These are phyloP conservation scores for Ptilonorhynchus violaceus DNA, from an alignment of 2,113 vertebrate species.

Conservation along the genomic window DNA sequence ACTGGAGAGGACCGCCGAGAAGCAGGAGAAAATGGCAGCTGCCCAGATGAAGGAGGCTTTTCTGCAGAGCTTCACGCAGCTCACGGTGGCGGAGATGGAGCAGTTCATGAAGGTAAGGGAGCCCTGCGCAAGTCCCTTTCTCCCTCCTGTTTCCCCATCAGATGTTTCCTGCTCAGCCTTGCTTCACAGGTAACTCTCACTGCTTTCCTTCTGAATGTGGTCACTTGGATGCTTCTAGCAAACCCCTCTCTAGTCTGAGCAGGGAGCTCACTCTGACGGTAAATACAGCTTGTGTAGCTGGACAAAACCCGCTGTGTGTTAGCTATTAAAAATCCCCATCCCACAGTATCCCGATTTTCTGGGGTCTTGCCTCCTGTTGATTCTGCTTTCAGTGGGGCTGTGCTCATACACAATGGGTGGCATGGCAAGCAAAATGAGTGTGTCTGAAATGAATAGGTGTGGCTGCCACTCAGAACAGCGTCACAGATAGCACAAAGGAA, in stretches of 20 bases:
- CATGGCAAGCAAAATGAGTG: not conserved
- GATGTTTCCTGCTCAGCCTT: not conserved
- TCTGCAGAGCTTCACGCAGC: slow-evolving; percentile 51
- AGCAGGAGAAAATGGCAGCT: slow-evolving; percentile 44
- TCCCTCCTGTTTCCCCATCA: not conserved
- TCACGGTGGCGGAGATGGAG: slow-evolving; percentile 50
- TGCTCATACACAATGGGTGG: not conserved
- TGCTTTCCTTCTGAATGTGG: not conserved
- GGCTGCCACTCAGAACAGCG: not conserved
- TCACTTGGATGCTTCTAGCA: not conserved
- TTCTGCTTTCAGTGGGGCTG: not conserved
- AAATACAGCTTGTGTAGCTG: not conserved
- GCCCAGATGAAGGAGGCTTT: slow-evolving; percentile 57
- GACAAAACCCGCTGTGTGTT: not conserved
- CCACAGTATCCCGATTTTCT: accelerated
- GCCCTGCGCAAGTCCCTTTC: not conserved
- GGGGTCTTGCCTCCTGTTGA: not conserved
- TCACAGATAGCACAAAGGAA: not conserved
- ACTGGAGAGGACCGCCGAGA: slow-evolving; percentile 49
- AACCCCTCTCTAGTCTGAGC: not conserved
- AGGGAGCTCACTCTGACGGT: not conserved
- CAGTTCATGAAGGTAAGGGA: slow-evolving; percentile 65
- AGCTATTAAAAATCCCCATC: not conserved
- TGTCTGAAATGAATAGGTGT: not conserved
- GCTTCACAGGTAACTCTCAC: not conserved